Percentiles rank a stretch among this genome's conserved stretches.
Conservation (phyloP, 2,113 vertebrate genomes). For the Melanotaenia duboulayi region DNA sequence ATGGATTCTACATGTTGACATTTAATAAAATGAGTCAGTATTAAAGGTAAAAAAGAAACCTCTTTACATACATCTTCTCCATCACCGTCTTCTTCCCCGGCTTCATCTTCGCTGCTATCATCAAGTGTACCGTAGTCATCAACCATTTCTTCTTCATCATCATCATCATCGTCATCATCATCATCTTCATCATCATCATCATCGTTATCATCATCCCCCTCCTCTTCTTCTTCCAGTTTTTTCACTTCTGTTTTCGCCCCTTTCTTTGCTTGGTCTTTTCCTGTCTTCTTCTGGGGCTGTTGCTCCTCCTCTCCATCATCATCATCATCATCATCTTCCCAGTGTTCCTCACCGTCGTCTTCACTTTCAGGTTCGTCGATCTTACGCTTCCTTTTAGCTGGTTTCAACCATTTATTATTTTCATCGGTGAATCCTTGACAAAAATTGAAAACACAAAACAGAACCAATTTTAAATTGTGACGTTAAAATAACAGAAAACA, state of each 20-base stretch:
- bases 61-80: conserved; percentile 76
- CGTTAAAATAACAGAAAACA: background rate
- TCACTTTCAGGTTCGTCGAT: conserved; percentile 71
- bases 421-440: conserved; percentile 84
- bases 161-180: conserved; percentile 61
- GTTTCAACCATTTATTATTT: conserved; percentile 85
- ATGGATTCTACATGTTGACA: no score
- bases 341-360: conserved; percentile 78
- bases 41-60: no score
- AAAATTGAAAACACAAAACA: background rate
- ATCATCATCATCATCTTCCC: conserved; percentile 79
- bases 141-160: conserved; percentile 87
- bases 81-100: conserved; percentile 71
- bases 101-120: conserved; percentile 67
- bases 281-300: conserved; percentile 37
- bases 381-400: conserved; percentile 81
- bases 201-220: background rate
- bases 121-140: conserved; percentile 90
- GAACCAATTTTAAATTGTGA: background rate
- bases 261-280: conserved; percentile 45
- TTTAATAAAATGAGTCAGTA: no score
- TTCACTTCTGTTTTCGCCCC: conserved; percentile 45
- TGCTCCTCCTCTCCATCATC: conserved; percentile 63
- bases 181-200: conserved; percentile 28
- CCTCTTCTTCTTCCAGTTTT: conserved; percentile 9